Conservation (phyloP, 2,888 invertebrate genomes). For the Rambutsinella grinnellia region DNA sequence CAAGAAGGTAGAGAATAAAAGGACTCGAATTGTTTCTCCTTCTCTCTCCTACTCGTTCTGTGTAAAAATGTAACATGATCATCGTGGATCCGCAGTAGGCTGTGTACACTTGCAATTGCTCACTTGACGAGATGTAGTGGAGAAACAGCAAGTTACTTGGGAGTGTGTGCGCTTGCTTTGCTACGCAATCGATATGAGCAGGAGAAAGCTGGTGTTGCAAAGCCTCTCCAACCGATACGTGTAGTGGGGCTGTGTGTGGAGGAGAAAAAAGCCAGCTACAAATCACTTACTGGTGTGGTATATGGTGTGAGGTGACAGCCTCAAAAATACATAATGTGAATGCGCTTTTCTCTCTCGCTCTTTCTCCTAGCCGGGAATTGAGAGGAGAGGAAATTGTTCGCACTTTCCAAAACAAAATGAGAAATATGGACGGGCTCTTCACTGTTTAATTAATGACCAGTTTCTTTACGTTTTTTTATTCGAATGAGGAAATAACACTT, state of each 20-base stretch:
- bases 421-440: no score
- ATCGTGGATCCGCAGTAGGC: not conserved
- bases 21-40: not conserved
- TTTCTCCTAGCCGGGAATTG: constrained; percentile 4
- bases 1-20: no score
- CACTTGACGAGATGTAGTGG: constrained; percentile 30
- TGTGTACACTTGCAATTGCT: constrained; percentile 32
- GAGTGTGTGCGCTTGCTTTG: constrained; percentile 65
- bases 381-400: not conserved
- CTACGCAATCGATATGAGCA: constrained; percentile 66
- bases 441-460: no score
- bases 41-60: not conserved
- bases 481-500: no score
- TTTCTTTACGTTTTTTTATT: no score
- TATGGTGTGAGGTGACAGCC: not conserved
- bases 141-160: no score
- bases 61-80: constrained; percentile 11
- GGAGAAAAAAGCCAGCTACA: not conserved
- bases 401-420: no score
- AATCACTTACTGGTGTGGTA: not conserved
- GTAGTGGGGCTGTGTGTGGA: not conserved
- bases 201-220: constrained; percentile 41
- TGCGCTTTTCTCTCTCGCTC: not conserved
- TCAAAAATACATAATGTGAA: not conserved
- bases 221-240: not conserved